A percentile compares a stretch with the other conserved stretches of the same genome.
phyloP scores from a whole-genome alignment of 2,113 vertebrate genomes.

The Scopus umbretta region DNA sequence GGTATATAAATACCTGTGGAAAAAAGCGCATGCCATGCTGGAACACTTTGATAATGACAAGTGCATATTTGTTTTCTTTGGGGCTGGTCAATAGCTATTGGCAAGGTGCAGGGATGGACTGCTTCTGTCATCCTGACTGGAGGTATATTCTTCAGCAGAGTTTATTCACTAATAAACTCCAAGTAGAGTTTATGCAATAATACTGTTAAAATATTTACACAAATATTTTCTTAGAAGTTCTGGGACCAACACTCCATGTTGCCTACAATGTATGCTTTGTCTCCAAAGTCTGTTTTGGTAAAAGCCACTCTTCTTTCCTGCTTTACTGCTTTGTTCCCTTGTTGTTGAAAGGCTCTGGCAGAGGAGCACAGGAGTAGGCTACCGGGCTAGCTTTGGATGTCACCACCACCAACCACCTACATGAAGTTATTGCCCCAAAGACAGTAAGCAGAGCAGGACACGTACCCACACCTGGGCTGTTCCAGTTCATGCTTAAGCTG shows the following conservation, averaged over 20 bases:
- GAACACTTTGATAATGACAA: neutral
- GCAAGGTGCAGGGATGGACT: neutral
- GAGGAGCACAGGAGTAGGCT: neutral
- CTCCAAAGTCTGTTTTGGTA: neutral
- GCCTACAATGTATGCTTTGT: neutral
- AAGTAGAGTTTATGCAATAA: neutral
- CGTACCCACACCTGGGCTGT: neutral
- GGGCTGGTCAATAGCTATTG: neutral
- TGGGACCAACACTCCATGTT: neutral
- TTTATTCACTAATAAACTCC: neutral
- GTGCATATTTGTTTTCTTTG: neutral
- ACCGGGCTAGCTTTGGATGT: neutral
- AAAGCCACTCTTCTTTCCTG: neutral
- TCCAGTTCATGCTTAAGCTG: neutral
- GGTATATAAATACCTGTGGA: neutral
- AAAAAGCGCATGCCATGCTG: neutral
- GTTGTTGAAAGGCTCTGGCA: neutral
- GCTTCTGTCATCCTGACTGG: neutral
- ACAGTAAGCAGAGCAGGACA: neutral
- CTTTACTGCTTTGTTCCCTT: neutral
- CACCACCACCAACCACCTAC: neutral
- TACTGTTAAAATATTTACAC: neutral
- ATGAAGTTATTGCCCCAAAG: neutral
- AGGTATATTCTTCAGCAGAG: neutral
- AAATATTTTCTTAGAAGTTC: neutral